Percentiles rank a stretch among this genome's conserved stretches.
Conservation (phyloP, 2,797 vertebrate species). For the Melanotaenia trifasciata region DNA sequence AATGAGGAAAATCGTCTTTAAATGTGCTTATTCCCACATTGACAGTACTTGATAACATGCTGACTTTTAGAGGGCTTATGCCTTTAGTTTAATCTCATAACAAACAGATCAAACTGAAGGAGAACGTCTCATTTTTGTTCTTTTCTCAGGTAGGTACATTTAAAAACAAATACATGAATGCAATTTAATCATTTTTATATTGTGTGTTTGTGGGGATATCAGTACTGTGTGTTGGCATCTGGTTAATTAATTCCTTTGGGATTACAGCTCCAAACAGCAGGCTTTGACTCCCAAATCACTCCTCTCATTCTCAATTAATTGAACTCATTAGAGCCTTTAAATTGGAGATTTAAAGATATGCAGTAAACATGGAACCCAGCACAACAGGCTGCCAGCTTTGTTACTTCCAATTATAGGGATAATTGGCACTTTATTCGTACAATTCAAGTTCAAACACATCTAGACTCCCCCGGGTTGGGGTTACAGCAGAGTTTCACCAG, state of each 20-base stretch:
- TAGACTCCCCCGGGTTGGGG: conserved; percentile 54
- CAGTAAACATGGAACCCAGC: conserved; percentile 63
- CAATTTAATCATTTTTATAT: conserved; percentile 14
- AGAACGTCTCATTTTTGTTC: neutral
- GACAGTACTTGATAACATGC: neutral
- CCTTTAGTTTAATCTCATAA: neutral
- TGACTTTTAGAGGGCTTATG: neutral
- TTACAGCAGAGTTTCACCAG: conserved; percentile 62
- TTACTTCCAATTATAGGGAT: conserved; percentile 79
- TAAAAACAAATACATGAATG: conserved; percentile 19
- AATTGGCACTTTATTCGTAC: conserved; percentile 81
- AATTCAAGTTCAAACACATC: conserved; percentile 74
- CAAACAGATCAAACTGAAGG: neutral
- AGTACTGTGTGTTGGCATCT: conserved; percentile 27
- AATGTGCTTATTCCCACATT: neutral
- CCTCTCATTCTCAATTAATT: conserved; percentile 75
- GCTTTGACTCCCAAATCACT: conserved; percentile 61
- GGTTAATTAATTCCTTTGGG: conserved; percentile 50
- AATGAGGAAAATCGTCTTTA: neutral
- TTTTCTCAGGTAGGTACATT: too few species aligned
- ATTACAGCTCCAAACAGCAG: conserved; percentile 46
- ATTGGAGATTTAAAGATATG: conserved; percentile 76
- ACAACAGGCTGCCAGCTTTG: conserved; percentile 73
- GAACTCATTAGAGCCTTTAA: conserved; percentile 77
- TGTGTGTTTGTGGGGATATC: conserved; percentile 7